These are phyloP conservation scores for Perccottus glenii DNA, from an alignment of 2,113 vertebrate genomes.

Conservation along the genomic window DNA sequence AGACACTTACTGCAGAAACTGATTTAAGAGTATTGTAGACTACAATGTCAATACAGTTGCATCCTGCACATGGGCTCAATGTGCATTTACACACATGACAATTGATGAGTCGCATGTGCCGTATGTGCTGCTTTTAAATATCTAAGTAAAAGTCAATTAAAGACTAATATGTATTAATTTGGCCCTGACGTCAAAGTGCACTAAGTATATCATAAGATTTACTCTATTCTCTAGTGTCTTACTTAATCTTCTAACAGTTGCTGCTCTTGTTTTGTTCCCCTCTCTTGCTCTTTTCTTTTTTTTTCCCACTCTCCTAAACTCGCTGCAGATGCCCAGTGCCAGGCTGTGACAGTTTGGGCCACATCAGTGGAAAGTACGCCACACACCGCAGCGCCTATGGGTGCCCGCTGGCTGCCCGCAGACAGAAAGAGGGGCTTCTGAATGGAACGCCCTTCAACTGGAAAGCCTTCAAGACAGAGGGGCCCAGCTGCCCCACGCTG, in stretches of 20 bases:
- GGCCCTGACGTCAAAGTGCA: conserved; percentile 31
- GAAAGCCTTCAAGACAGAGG: conserved; percentile 96
- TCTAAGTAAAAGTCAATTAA: conserved; percentile 19
- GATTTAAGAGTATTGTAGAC: conserved; percentile 63
- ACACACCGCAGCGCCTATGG: conserved; percentile 97
- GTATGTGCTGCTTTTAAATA: conserved; percentile 13
- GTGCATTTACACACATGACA: conserved; percentile 57
- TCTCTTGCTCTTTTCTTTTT: not conserved
- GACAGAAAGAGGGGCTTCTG: conserved; percentile 94
- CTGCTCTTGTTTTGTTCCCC: not conserved
- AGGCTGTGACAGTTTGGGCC: conserved; percentile 94
- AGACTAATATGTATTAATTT: conserved; percentile 22
- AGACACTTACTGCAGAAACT: conserved; percentile 62
- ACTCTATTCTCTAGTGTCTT: conserved; percentile 27
- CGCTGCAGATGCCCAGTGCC: conserved; percentile 90
- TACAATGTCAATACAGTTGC: conserved; percentile 56
- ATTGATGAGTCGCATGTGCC: conserved; percentile 30
- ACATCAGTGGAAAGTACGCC: conserved; percentile 97
- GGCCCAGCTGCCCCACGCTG: conserved; percentile 91
- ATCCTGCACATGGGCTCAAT: conserved; percentile 45
- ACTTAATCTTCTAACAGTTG: not conserved
- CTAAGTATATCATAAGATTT: conserved; percentile 17
- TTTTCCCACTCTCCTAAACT: conserved; percentile 13
- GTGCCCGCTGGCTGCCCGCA: conserved; percentile 91
- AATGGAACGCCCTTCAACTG: conserved; percentile 93